Base-by-base conservation (phyloP, 2,113 vertebrate species). In the Gambusia affinis region DNA sequence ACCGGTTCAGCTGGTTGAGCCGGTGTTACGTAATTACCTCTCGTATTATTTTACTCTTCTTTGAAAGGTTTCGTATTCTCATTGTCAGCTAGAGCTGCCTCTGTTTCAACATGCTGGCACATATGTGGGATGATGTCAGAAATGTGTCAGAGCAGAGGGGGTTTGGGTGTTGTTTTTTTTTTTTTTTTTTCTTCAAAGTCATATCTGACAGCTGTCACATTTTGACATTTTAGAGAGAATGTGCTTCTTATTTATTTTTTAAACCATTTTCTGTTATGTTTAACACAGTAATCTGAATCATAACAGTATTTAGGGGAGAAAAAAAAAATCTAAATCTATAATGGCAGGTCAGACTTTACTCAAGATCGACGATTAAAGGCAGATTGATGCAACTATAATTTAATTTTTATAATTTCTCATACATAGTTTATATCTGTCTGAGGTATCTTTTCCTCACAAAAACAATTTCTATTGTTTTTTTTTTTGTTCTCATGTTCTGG, bases 1-100 rank as follows among this genome's bases (percentile, higher is more conserved):
- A 92, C 91, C 77, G 80, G 88, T 91, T 72, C 2, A 68, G 84
- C 92, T 70, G 84, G 91, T 92, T 83, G 35, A 47, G 76, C 86
- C 61, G 79, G 81, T 81, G 54, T 78, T 75, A 78, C 15, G 22
- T 76, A 31, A 51, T 64, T 83, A 65, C 62, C 47, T 69, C 67
- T 67, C 64, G 10, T 27, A 76, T 83, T 82, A 54, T 70, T 76
- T 75, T 71, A 64, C 29, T 14, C 22, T 33, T 28, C 73, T 75
- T 67, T 72, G 33, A 81, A 81, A 76, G 70, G 6, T 54, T 28
- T 33, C 74, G 81, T 64, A 44, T 71, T 72, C 27, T 67, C n/a
- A 4, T 54, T 39, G 27, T 31, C 44, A 71, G 51, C 19, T 70
- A 24, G 31, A 30, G 61, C 75, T 42, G 73, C 44, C 68, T 72